Conservation (phyloP, 1,140 invertebrate species). For the Apolygus lucorum region DNA sequence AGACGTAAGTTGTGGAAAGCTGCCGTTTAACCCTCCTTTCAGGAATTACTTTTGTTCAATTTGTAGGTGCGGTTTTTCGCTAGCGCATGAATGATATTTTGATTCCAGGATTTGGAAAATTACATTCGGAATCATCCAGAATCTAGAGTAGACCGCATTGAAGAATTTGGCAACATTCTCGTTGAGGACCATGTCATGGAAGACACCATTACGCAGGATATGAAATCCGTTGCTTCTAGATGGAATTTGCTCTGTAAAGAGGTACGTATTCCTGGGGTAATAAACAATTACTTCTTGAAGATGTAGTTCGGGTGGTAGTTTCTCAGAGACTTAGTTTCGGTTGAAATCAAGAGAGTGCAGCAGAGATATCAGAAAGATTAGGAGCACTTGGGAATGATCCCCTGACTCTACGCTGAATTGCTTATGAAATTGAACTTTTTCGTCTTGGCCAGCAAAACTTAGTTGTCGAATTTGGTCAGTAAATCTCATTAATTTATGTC, state of each 20-base stretch:
- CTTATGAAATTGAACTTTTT: too few relatives aligned
- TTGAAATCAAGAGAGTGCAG: too few relatives aligned
- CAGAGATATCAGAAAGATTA: too few relatives aligned
- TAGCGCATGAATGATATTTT: slow-evolving; percentile 12
- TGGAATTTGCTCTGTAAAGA: slow-evolving; percentile 60
- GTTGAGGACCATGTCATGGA: slow-evolving; percentile 68
- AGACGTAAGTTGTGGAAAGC: slow-evolving; percentile 63
- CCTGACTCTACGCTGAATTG: too few relatives aligned
- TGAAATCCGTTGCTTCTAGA: slow-evolving; percentile 54
- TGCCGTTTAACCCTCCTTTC: too few relatives aligned
- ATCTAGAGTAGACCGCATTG: slow-evolving; percentile 60
- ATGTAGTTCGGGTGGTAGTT: too few relatives aligned
- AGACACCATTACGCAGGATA: slow-evolving; percentile 56
- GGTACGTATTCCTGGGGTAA: slow-evolving; percentile 40
- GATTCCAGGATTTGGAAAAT: slow-evolving; percentile 70
- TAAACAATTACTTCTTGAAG: too few relatives aligned
- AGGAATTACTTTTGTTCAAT: background rate
- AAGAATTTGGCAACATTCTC: slow-evolving; percentile 64
- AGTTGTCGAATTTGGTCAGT: too few relatives aligned
- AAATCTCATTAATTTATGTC: too few relatives aligned
- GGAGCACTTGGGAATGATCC: too few relatives aligned
- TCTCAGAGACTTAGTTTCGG: too few relatives aligned
- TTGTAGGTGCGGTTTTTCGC: background rate
- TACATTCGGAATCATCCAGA: slow-evolving; percentile 68
- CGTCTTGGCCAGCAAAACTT: too few relatives aligned